These are phyloP conservation scores for Oreochromis tanganicae DNA, from an alignment of 2,113 vertebrate genomes.

Conservation along the genomic window DNA sequence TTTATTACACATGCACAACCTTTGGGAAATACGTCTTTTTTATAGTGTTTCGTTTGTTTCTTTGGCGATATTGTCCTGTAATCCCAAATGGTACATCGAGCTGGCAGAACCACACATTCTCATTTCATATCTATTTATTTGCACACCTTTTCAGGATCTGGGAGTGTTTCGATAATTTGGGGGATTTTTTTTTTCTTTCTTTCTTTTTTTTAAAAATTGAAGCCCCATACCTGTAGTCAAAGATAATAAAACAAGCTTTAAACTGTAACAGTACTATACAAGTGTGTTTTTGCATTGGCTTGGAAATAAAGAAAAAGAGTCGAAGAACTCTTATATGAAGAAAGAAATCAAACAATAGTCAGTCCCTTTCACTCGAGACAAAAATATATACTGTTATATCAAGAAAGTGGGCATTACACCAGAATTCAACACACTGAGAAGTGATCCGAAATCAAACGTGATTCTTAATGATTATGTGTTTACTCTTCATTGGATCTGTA, in stretches of 20 bases:
- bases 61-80: not conserved
- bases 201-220: not conserved
- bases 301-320: conserved; percentile 35
- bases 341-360: not conserved
- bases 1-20: not conserved
- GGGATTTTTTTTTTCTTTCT: not conserved
- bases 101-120: not conserved
- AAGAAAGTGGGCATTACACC: conserved; percentile 4
- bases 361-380: conserved; percentile 29
- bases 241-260: conserved; percentile 30
- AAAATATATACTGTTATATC: conserved; percentile 26
- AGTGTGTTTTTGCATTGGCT: conserved; percentile 58
- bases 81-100: not conserved
- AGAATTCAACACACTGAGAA: conserved; percentile 40
- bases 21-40: not conserved
- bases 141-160: not conserved
- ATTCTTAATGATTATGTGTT: conserved; percentile 4
- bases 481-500: conserved; percentile 27
- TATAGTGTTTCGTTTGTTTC: not conserved
- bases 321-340: conserved; percentile 1
- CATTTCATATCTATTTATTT: not conserved
- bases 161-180: not conserved
- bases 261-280: conserved; percentile 47
- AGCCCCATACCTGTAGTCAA: conserved; percentile 36
- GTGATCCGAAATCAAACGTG: conserved; percentile 30